Percentiles rank a stretch among this genome's conserved stretches.
Evolutionary conservation across 2,888 invertebrate genomes (phyloP).

Genomic region (Apodemia duryi): DNA sequence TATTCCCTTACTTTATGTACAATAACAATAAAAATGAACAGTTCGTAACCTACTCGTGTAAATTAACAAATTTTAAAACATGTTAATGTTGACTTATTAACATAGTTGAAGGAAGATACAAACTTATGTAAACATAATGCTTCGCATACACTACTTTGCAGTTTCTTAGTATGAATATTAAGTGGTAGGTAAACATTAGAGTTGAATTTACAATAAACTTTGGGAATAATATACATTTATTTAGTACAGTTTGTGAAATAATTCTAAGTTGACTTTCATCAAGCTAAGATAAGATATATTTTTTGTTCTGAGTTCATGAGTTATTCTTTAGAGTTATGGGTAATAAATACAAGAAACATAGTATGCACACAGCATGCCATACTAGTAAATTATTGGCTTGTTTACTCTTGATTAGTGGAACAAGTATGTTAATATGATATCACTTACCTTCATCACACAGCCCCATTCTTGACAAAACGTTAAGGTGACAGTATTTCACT

Average conservation of each 20-base stretch:
- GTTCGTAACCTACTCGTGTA: too few species aligned
- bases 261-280: too few species aligned
- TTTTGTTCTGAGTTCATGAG: too few species aligned
- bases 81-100: not conserved
- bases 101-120: not conserved
- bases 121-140: not conserved
- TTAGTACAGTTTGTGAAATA: too few species aligned
- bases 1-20: too few species aligned
- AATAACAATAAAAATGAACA: too few species aligned
- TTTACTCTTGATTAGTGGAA: conserved; percentile 43
- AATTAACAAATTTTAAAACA: not conserved
- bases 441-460: conserved; percentile 69
- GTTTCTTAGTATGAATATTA: not conserved
- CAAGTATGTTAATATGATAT: conserved; percentile 20
- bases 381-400: conserved; percentile 53
- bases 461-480: conserved; percentile 46
- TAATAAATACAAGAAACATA: conserved; percentile 21
- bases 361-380: conserved; percentile 18
- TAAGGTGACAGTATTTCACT: conserved; percentile 18
- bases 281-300: too few species aligned
- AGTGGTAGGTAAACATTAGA: not conserved
- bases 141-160: not conserved
- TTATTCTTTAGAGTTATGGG: too few species aligned
- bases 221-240: too few species aligned
- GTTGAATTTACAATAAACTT: too few species aligned